These are phyloP conservation scores for Seriola rivoliana DNA, from an alignment of 2,113 vertebrate genomes.

Conservation along the genomic window DNA sequence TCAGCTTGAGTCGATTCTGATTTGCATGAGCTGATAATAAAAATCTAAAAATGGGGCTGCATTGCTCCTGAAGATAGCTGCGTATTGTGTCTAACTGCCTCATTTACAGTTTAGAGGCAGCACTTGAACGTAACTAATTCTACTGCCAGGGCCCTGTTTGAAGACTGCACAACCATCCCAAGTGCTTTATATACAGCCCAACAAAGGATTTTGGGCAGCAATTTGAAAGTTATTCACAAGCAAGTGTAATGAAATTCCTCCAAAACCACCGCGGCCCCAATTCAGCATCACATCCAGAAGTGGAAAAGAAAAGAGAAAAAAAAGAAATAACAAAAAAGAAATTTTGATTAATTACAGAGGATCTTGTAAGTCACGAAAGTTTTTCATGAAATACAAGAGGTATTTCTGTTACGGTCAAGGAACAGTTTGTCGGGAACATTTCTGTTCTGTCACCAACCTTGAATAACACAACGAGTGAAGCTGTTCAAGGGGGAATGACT, in stretches of 20 bases:
- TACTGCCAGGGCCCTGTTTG: slow-evolving; percentile 34
- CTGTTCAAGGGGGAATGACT: background rate
- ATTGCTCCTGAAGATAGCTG: slow-evolving; percentile 45
- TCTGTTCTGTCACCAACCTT: background rate
- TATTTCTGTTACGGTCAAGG: background rate
- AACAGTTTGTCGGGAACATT: background rate
- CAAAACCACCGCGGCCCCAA: background rate
- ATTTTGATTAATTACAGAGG: slow-evolving; percentile 40
- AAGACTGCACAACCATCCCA: slow-evolving; percentile 26
- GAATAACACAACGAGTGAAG: background rate
- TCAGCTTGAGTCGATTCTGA: slow-evolving; percentile 57
- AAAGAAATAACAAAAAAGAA: background rate
- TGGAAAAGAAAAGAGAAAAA: background rate
- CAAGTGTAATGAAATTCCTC: slow-evolving; percentile 35
- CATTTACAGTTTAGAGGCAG: slow-evolving; percentile 63
- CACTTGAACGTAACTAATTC: slow-evolving; percentile 57
- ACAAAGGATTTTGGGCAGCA: slow-evolving; percentile 45
- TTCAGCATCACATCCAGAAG: background rate
- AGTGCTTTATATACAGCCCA: slow-evolving; percentile 37
- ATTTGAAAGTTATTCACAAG: slow-evolving; percentile 51
- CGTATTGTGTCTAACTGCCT: slow-evolving; percentile 63
- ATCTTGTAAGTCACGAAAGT: background rate
- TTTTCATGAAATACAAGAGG: slow-evolving; percentile 6
- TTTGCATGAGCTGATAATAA: slow-evolving; percentile 74
- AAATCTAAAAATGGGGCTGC: slow-evolving; percentile 47